Base-by-base conservation (phyloP, 2,888 invertebrate species). In the Atherix ibis region DNA sequence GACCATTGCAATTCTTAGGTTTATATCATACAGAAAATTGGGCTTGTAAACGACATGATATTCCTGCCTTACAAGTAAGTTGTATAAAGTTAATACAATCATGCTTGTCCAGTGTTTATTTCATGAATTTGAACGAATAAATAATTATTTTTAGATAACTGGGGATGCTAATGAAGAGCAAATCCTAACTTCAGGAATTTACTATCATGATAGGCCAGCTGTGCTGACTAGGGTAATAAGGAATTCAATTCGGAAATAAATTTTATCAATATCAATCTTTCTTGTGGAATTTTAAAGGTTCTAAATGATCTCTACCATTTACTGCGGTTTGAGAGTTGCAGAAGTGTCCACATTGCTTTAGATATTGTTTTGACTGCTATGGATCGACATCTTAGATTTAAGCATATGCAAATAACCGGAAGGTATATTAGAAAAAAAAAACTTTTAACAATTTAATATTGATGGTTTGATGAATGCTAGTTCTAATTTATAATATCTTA, bases 161-260 rank as follows among this genome's bases (percentile, higher is more conserved):
- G 94, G 94, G 9, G 88, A 92, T 62, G 83, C 82, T 2, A 85
- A 79, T 52, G 89, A 92, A 55, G 74, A 78, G 42, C 94, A 95
- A 62, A 81, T 95, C 35, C 59, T 95, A 18, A 75, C 80, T 17
- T 85, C 95, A 13, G 84, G 83, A 10, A 60, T 71, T 29, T 76
- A 76, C 10, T 94, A 92, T 54, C 73, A 84, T 58, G 81, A 89
- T 46, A 72, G 91, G 45, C 79, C 84, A 1, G 79, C 79, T 30
- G 71, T 92, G 52, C 62, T 95, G 37, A 70, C 70, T 2, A 55
- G 62, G 44, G 61, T 58, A 40, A 44, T 44, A 10, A 22, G 10
- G 10, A 22, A 22, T 22, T 22, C 22, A 22, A 22, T 22, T 22
- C 6, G 10, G 6, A 10, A 10, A 22, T 10, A 8, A 10, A 22